Conservation (phyloP, 1,140 invertebrate species). For the Apis mellifera region DNA sequence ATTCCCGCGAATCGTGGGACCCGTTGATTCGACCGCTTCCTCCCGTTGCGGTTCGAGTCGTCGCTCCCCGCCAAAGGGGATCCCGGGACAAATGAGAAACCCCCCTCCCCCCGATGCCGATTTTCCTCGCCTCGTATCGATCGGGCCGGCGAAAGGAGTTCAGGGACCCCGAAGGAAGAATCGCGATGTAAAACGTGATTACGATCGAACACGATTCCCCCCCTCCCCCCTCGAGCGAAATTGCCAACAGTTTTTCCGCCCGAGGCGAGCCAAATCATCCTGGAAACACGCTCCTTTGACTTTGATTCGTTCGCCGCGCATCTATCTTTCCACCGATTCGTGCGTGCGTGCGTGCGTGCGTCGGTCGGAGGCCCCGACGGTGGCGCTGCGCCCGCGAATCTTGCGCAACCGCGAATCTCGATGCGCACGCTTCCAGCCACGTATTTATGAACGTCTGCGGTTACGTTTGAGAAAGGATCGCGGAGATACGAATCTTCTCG, state of each 20-base stretch:
- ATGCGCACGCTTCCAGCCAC: slow-evolving; percentile 35
- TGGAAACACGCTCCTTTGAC: slow-evolving; percentile 28
- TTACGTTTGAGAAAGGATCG: slow-evolving; percentile 57
- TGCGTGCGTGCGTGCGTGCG: neutral
- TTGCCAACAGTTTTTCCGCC: slow-evolving; percentile 57
- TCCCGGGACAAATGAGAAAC: slow-evolving; percentile 58
- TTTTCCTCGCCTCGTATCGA: slow-evolving; percentile 57
- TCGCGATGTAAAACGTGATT: slow-evolving; percentile 56
- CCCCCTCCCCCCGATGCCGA: slow-evolving; percentile 43
- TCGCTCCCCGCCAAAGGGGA: no score
- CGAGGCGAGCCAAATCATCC: slow-evolving; percentile 42
- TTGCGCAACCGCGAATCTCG: slow-evolving; percentile 17
- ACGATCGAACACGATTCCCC: slow-evolving; percentile 60
- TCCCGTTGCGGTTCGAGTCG: slow-evolving; percentile 37
- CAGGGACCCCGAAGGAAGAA: slow-evolving; percentile 38
- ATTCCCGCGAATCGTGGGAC: neutral
- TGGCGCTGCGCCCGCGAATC: slow-evolving; percentile 17
- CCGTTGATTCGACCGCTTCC: slow-evolving; percentile 7
- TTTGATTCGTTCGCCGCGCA: no score
- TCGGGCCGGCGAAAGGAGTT: slow-evolving; percentile 48
- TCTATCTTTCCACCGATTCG: neutral
- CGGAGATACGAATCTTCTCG: slow-evolving; percentile 49
- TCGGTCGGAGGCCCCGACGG: neutral
- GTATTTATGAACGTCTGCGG: slow-evolving; percentile 47
- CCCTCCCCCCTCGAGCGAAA: slow-evolving; percentile 44